Evolutionary conservation across 2,797 vertebrate genomes (phyloP).

Genomic region (Peromyscus melanophrys): DNA sequence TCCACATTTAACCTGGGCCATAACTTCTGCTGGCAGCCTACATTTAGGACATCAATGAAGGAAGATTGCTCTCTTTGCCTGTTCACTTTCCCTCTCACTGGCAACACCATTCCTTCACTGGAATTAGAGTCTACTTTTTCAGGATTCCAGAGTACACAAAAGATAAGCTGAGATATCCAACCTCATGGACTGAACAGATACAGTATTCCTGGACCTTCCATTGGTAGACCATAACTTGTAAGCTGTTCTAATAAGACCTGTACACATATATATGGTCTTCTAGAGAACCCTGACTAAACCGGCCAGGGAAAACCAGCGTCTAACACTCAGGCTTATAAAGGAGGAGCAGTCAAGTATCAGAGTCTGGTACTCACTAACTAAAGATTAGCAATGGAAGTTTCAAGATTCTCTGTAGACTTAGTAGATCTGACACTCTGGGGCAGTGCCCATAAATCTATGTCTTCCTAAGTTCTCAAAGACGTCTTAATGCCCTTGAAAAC

Average conservation of each 20-base stretch:
- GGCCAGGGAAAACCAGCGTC: background rate
- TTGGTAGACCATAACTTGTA: background rate
- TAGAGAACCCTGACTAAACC: background rate
- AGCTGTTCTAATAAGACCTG: background rate
- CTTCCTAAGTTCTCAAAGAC: background rate
- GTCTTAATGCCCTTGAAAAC: background rate
- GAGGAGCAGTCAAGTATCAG: background rate
- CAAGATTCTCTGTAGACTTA: background rate
- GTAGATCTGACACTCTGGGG: background rate
- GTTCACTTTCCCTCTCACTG: background rate
- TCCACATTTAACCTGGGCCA: background rate
- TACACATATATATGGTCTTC: too few relatives aligned
- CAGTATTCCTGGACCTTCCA: background rate
- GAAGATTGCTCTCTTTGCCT: background rate
- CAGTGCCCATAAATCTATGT: background rate
- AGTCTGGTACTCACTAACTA: background rate
- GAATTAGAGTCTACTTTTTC: background rate
- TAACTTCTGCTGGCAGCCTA: too few relatives aligned
- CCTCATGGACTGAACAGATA: background rate
- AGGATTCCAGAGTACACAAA: background rate
- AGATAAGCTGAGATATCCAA: background rate
- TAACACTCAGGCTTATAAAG: slow-evolving; percentile 9
- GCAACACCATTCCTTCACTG: background rate
- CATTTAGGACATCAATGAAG: too few relatives aligned
- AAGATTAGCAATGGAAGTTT: background rate